Conservation (phyloP, 2,888 invertebrate genomes). For the Andrena marginata region DNA sequence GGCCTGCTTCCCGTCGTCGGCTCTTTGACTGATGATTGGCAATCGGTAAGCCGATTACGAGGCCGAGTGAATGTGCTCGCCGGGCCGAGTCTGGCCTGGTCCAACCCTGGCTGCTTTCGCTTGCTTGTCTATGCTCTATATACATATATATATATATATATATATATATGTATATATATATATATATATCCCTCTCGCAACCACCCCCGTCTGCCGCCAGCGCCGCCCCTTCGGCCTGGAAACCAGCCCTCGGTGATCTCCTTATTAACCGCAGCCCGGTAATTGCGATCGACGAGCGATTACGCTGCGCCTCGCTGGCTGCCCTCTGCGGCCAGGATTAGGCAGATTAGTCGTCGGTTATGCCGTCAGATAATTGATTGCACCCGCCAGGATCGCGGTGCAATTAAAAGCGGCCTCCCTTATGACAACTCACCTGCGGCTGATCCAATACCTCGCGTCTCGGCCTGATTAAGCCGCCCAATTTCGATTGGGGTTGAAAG, state of each 20-base stretch:
- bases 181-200: constrained; percentile 50
- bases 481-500: constrained; percentile 1
- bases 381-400: constrained; percentile 62
- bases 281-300: constrained; percentile 83
- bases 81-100: constrained; percentile 76
- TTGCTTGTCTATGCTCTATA: constrained; percentile 60
- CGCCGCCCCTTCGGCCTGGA: constrained; percentile 60
- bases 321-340: constrained; percentile 79
- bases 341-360: constrained; percentile 83
- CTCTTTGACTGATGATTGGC: constrained; percentile 82
- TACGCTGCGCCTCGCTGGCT: constrained; percentile 82
- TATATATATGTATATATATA: too few species aligned
- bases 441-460: constrained; percentile 24
- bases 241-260: constrained; percentile 80
- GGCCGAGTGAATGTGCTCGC: constrained; percentile 79
- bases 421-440: constrained; percentile 55
- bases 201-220: constrained; percentile 51
- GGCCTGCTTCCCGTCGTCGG: constrained; percentile 61
- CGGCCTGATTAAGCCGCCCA: constrained; percentile 32
- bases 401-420: constrained; percentile 65
- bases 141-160: not conserved
- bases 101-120: constrained; percentile 66
- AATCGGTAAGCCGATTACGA: constrained; percentile 84
- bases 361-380: constrained; percentile 81
- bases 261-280: constrained; percentile 85